Conservation (phyloP, 2,797 vertebrate genomes). For the Malurus splendens region DNA sequence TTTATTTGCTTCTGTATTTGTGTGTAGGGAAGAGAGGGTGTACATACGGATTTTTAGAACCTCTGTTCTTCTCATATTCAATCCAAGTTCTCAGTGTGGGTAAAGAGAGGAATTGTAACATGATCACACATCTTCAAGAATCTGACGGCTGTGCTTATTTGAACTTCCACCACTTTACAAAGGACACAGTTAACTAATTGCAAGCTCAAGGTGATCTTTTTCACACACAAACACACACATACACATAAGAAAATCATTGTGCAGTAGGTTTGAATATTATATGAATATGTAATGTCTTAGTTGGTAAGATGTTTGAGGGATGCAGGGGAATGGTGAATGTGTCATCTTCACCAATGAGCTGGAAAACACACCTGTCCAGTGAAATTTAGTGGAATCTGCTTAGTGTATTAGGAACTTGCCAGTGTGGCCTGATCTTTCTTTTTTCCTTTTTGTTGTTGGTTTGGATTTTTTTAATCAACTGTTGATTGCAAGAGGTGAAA, state of each 20-base stretch:
- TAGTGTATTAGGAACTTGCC: neutral
- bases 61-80: neutral
- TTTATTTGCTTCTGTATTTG: neutral
- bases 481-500: neutral
- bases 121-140: constrained; percentile 49
- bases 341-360: neutral
- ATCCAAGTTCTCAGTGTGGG: neutral
- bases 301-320: neutral
- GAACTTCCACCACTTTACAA: neutral
- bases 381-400: neutral
- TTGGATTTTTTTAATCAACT: neutral
- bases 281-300: neutral
- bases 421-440: neutral
- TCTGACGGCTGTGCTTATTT: constrained; percentile 51
- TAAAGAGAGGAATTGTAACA: neutral
- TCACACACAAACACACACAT: neutral
- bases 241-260: neutral
- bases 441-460: neutral
- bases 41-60: neutral
- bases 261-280: neutral
- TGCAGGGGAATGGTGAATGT: neutral
- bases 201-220: neutral
- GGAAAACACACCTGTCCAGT: constrained; percentile 8
- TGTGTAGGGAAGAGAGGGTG: neutral
- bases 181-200: neutral